Evolutionary conservation across 2,797 vertebrate genomes (phyloP).

Genomic region (Onychomys arenicola): DNA sequence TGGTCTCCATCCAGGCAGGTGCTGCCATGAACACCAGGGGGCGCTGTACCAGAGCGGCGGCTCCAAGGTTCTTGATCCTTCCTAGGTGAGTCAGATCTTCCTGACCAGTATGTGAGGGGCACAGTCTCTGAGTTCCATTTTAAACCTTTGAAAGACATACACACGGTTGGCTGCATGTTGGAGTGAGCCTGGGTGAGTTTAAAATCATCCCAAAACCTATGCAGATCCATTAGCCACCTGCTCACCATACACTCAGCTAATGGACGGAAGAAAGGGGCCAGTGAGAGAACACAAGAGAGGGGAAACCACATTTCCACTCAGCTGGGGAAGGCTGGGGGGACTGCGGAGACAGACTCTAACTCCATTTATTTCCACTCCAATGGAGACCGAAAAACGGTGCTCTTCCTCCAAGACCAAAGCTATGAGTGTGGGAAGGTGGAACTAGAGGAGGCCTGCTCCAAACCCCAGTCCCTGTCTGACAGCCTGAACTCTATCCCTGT

Average conservation of each 20-base stretch:
- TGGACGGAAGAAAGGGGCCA: conserved; percentile 40
- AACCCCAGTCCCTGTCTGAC: background rate
- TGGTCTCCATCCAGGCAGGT: conserved; percentile 47
- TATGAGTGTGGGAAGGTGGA: background rate
- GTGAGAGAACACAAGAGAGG: conserved; percentile 9
- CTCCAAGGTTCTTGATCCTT: background rate
- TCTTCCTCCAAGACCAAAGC: conserved; percentile 16
- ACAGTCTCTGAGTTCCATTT: conserved; percentile 5
- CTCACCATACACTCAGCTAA: background rate
- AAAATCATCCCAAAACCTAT: conserved; percentile 47
- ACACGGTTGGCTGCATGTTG: conserved; percentile 14
- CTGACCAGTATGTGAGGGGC: background rate
- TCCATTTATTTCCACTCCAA: background rate
- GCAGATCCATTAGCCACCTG: conserved; percentile 46
- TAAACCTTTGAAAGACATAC: conserved; percentile 74
- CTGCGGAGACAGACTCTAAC: background rate
- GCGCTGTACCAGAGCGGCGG: background rate
- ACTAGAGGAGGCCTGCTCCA: background rate
- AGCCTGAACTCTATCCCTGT: background rate
- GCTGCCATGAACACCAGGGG: background rate
- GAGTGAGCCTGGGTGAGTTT: background rate
- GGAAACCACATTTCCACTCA: conserved; percentile 17
- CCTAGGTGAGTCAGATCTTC: conserved; percentile 41
- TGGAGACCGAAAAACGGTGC: background rate
- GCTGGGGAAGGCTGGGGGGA: background rate